phyloP scores from a whole-genome alignment of 2,113 vertebrate species.

The Tenebrosternarchus preto region DNA sequence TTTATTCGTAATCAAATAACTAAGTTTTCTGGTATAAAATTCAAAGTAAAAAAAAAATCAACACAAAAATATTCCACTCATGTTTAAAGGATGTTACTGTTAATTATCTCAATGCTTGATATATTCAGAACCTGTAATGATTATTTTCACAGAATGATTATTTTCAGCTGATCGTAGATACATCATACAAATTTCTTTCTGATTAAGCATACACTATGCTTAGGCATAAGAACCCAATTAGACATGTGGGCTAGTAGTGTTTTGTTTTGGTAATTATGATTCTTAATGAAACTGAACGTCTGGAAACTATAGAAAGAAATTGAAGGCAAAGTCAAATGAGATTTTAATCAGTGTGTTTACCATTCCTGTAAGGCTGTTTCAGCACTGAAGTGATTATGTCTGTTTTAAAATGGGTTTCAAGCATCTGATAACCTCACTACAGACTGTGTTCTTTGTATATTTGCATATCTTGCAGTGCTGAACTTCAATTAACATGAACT shows the following conservation, averaged over 20 bases:
- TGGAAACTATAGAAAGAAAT: background rate
- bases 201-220: background rate
- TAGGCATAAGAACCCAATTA: background rate
- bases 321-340: conserved; percentile 6
- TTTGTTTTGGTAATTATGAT: background rate
- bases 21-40: background rate
- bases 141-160: too few relatives aligned
- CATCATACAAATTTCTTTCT: conserved; percentile 3
- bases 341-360: conserved; percentile 21
- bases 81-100: background rate
- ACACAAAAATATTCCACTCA: background rate
- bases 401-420: background rate
- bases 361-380: background rate
- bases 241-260: conserved; percentile 1
- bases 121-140: background rate
- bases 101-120: background rate
- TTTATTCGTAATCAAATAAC: background rate
- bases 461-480: background rate
- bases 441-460: too few relatives aligned
- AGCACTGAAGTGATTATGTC: background rate
- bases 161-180: background rate
- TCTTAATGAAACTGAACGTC: background rate
- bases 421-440: background rate
- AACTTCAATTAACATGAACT: background rate
- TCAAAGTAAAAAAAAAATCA: background rate